Base-by-base conservation (phyloP, 2,113 vertebrate genomes). In the Actenoides lindsayi region DNA sequence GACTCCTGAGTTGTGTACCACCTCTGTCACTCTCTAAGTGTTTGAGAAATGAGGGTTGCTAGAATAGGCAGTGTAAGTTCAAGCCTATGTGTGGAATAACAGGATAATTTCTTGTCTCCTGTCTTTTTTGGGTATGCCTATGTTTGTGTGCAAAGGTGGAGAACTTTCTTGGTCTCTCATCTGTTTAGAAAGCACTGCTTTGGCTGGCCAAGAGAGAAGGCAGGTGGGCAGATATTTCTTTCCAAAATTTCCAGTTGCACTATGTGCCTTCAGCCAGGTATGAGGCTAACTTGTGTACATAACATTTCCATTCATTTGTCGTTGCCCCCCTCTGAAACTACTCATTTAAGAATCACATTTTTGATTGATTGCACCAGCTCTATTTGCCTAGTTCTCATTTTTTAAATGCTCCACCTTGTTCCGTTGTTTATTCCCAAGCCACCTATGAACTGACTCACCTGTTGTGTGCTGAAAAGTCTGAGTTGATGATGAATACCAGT, bases 391-490 rank as follows among this genome's bases (percentile, higher is more conserved):
- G 19, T 30, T 67, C n/a, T 74, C 35, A 63, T 73, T 96, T 90
- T 91, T 30, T 9, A 69, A 88, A 82, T 78, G 27, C 71, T 92
- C 80, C 85, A 92, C 94, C 83, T 94, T 60, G 48, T 93, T 96
- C 74, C 0, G 35, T 87, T 97, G 90, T 96, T 97, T 96, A 96
- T 97, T 97, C 90, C 83, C 96, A 87, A 56, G 35, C 89, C 87
- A 80, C 73, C 90, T 92, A 93, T 90, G 89, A 96, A 94, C 93
- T 90, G 81, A 90, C 87, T 96, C 97, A 97, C 97, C 97, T 97
- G 96, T 90, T 97, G 89, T 87, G 75, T 28, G 68, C 79, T 93
- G 91, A 94, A 88, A 95, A 95, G 59, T 91, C 92, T 56, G 83
- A 86, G 87, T 37, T 91, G 54, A 42, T 95, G 95, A 96, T 90